Evolutionary conservation across 1,140 invertebrate species (phyloP), one percentile per base, ranked within the genome.

Genomic region (Telenomus remus): DNA sequence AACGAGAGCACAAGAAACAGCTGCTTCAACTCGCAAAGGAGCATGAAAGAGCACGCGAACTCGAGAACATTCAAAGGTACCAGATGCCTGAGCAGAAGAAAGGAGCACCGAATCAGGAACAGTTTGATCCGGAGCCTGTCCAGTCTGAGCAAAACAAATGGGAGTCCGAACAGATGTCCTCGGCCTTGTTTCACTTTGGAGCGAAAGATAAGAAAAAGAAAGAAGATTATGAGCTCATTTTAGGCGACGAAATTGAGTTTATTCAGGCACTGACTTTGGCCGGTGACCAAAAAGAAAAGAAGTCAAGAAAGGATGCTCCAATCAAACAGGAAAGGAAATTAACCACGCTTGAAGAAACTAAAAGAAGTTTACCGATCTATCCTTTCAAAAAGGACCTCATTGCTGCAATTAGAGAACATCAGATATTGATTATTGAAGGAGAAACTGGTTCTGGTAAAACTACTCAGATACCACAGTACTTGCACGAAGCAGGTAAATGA

Each of bases 181-280:
- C 95, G n/a, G 97, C 97, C 13, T 91, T 94, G 35, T 94, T 97
- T 84, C 91, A 92, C 79, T 98, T 99, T 91, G 98, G 98, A 11
- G 96, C 98, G 0, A 95, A 95, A 88, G 94, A 98, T 89, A 93
- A 92, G 15, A 94, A 91, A 82, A 79, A 63, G n/a, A 89, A 93
- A 81, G 92, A 97, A 84, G 94, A 98, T 66, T 99, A 99, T 89
- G 97, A 99, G 78, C 89, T 98, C 34, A 86, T 99, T 7, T 86
- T 99, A 59, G 97, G 99, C 84, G 97, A 97, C 87, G 95, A 98
- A 87, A 98, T 99, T 81, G 97, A 99, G 80, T 99, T 99, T 89
- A 95, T 99, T 50, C 96, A 99, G 90, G 94, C 96, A 0, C 85
- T 99, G 0, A 94, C 94, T 82, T 91, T 98, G 84, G 94, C 96